Percentiles rank a stretch among this genome's conserved stretches.
phyloP scores from a whole-genome alignment of 2,888 invertebrate species.

The Plebejus melissa region DNA sequence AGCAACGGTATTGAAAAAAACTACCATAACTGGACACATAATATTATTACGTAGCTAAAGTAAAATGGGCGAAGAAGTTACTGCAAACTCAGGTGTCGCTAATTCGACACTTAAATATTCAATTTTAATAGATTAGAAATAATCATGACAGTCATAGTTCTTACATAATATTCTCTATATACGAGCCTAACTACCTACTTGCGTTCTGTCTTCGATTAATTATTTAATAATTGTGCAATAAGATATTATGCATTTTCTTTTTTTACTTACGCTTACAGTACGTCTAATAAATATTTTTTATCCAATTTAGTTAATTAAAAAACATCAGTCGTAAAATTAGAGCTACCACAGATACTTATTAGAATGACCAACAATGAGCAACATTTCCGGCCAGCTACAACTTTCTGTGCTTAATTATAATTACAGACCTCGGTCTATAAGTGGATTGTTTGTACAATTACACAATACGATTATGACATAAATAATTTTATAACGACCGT shows the following conservation, averaged over 20 bases:
- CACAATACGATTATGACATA: constrained; percentile 28
- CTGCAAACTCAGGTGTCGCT: no score
- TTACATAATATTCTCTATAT: no score
- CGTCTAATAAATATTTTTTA: background rate
- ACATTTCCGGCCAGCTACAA: constrained; percentile 13
- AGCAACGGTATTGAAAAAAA: no score
- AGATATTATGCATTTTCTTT: background rate
- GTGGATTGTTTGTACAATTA: constrained; percentile 25
- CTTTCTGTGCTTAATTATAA: constrained; percentile 12
- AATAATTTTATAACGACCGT: constrained; percentile 28
- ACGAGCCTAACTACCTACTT: no score
- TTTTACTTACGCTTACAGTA: background rate
- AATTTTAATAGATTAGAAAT: no score
- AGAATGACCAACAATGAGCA: constrained; percentile 17
- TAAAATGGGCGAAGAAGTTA: no score
- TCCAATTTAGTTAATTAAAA: constrained; percentile 7
- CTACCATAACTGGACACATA: no score
- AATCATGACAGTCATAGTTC: no score
- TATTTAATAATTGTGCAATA: background rate
- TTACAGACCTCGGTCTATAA: constrained; percentile 23
- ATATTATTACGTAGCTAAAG: no score
- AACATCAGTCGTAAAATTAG: constrained; percentile 9
- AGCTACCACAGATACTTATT: constrained; percentile 6
- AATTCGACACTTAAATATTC: no score
- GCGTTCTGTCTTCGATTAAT: background rate